Percentiles rank a stretch among this genome's conserved stretches.
phyloP scores from a whole-genome alignment of 2,113 vertebrate genomes.

The Geococcyx californianus region DNA sequence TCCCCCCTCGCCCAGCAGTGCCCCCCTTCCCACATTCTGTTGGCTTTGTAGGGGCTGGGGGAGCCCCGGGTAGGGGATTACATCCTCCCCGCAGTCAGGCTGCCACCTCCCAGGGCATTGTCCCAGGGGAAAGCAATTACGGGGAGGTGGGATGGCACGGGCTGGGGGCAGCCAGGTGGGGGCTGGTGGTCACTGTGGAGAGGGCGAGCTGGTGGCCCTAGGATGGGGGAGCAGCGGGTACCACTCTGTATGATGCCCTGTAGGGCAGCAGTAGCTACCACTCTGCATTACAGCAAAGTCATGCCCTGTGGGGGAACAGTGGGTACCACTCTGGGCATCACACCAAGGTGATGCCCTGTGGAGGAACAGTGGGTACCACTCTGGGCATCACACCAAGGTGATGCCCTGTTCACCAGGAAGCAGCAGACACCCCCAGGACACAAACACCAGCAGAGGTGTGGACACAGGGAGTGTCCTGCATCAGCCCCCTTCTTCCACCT shows the following conservation, averaged over 20 bases:
- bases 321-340: too few species aligned
- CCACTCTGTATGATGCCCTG: neutral
- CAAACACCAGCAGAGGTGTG: neutral
- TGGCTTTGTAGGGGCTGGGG: neutral
- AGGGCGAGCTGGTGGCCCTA: rapidly evolving
- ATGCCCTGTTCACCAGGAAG: neutral
- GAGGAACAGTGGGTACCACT: neutral
- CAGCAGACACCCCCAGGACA: too few species aligned
- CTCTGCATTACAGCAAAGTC: too few species aligned
- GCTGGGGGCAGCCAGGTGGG: neutral
- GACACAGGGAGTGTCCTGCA: rapidly evolving
- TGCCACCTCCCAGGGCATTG: neutral
- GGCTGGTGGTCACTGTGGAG: rapidly evolving
- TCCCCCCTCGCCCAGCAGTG: too few species aligned
- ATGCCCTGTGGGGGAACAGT: neutral
- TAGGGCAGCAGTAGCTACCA: neutral
- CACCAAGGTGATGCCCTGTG: too few species aligned
- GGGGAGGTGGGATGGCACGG: neutral
- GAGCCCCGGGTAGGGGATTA: neutral
- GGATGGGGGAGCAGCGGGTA: too few species aligned
- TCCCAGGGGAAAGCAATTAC: neutral
- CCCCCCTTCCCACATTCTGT: neutral
- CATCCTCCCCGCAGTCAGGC: neutral
- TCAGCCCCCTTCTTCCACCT: neutral
- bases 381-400: neutral